Percentiles rank a stretch among this genome's conserved stretches.
These are phyloP conservation scores for Phocides pigmalion DNA, from an alignment of 1,140 invertebrate genomes.

Conservation along the genomic window DNA sequence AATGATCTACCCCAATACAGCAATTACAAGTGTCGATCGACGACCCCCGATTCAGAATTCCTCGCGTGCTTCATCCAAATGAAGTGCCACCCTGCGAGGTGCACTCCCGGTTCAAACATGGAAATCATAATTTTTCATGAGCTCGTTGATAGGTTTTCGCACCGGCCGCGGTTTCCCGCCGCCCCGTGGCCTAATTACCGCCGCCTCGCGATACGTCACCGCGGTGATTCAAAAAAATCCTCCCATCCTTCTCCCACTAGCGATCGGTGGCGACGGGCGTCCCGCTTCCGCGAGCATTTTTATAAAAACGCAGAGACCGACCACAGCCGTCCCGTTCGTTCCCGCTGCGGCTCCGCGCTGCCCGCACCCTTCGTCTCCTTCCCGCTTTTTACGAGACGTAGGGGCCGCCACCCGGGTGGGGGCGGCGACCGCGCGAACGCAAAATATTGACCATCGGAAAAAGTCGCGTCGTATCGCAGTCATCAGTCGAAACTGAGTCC, in stretches of 20 bases:
- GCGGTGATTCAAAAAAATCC: slow-evolving; percentile 79
- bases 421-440: slow-evolving; percentile 80
- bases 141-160: slow-evolving; percentile 82
- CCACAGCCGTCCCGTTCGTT: slow-evolving; percentile 77
- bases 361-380: slow-evolving; percentile 81
- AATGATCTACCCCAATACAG: slow-evolving; percentile 25
- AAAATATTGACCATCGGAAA: slow-evolving; percentile 85
- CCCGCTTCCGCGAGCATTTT: slow-evolving; percentile 77
- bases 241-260: slow-evolving; percentile 68
- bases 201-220: slow-evolving; percentile 78
- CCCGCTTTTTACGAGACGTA: slow-evolving; percentile 84
- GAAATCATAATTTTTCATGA: slow-evolving; percentile 83
- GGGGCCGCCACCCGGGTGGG: slow-evolving; percentile 81
- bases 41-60: slow-evolving; percentile 57
- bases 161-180: slow-evolving; percentile 79
- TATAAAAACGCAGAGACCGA: slow-evolving; percentile 82
- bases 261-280: slow-evolving; percentile 48
- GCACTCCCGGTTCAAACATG: slow-evolving; percentile 66
- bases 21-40: slow-evolving; percentile 53
- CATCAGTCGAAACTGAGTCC: slow-evolving; percentile 84
- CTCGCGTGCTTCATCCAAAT: slow-evolving; percentile 60
- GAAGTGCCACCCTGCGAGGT: slow-evolving; percentile 64
- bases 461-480: slow-evolving; percentile 84
- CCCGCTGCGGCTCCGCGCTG: slow-evolving; percentile 64
- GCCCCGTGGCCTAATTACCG: slow-evolving; percentile 82